phyloP scores from a whole-genome alignment of 2,888 invertebrate genomes.

The Andrena bicolor region DNA sequence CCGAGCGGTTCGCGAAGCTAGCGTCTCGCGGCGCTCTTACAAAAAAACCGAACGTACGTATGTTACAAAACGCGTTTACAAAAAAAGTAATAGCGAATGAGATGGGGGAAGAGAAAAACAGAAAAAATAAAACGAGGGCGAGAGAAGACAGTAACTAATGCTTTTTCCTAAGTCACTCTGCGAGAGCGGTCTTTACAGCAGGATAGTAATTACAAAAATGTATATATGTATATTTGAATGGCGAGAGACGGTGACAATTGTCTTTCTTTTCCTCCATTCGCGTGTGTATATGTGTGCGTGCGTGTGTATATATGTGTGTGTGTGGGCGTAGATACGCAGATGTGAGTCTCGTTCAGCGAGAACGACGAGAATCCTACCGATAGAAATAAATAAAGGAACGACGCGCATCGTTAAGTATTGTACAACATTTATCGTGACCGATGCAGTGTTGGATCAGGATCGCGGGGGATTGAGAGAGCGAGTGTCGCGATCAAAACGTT shows the following conservation, averaged over 20 bases:
- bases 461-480: slow-evolving; percentile 51
- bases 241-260: slow-evolving; percentile 14
- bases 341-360: slow-evolving; percentile 38
- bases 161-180: slow-evolving; percentile 68
- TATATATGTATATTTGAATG: slow-evolving; percentile 19
- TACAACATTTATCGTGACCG: slow-evolving; percentile 71
- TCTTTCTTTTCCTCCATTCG: slow-evolving; percentile 17
- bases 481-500: neutral
- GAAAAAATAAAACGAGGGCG: slow-evolving; percentile 10
- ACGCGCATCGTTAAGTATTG: slow-evolving; percentile 63
- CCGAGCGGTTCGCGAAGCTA: slow-evolving; percentile 38
- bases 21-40: slow-evolving; percentile 47
- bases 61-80: slow-evolving; percentile 63
- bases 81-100: slow-evolving; percentile 40
- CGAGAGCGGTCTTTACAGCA: slow-evolving; percentile 53
- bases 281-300: neutral
- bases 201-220: slow-evolving; percentile 23
- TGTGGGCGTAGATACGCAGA: too few species aligned
- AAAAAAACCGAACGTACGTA: slow-evolving; percentile 51
- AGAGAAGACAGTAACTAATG: slow-evolving; percentile 55
- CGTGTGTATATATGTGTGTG: neutral
- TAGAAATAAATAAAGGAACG: slow-evolving; percentile 63
- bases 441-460: slow-evolving; percentile 60
- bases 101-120: neutral
- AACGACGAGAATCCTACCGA: slow-evolving; percentile 51